Base-by-base conservation (phyloP, 1,140 invertebrate species). In the Leguminivora glycinivorella region DNA sequence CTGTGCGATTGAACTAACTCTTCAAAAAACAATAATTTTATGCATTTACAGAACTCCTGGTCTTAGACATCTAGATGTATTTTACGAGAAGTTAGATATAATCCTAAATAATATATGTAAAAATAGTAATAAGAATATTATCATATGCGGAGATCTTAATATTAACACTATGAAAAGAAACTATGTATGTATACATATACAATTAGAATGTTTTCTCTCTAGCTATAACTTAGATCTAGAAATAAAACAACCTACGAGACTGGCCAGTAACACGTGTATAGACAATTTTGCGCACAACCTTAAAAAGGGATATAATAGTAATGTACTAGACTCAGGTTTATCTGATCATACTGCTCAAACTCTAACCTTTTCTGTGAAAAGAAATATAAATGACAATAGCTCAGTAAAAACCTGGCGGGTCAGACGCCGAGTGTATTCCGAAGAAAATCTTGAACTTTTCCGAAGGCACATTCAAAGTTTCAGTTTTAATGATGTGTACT, bases 251-350 rank as follows among this genome's bases (percentile, higher is more conserved):
- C 47, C 47, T 19, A 56, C 47, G 2, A 56, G 47, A 56, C 7
- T 56, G 6, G 2, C n/a, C 6, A 56, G 17, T 2, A 56, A 19
- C n/a, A 56, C 47, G 19, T 56, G 47, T 6, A 56, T 56, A 56
- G 47, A 56, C 19, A 56, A 56, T 6, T 56, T 56, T 56, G 47
- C 47, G 19, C 47, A 56, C 7, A 56, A 56, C 47, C 2, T 56
- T 3, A 56, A 56, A 19, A 1, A 56, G 17, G 47, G 17, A 19
- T 2, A 56, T 2, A 56, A 2, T 2, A 19, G 47, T 56, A n/a
- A 17, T 2, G 47, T 56, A 2, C 19, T 2, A 19, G 47, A 56
- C 47, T 56, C 7, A 2, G 47, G 47, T 19, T 6, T 56, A 17
- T 56, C 47, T 5, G 47, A 56, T 19, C 47, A 56, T 6, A 56